phyloP scores from a whole-genome alignment of 2,113 vertebrate genomes.

The Podarcis cretensis region DNA sequence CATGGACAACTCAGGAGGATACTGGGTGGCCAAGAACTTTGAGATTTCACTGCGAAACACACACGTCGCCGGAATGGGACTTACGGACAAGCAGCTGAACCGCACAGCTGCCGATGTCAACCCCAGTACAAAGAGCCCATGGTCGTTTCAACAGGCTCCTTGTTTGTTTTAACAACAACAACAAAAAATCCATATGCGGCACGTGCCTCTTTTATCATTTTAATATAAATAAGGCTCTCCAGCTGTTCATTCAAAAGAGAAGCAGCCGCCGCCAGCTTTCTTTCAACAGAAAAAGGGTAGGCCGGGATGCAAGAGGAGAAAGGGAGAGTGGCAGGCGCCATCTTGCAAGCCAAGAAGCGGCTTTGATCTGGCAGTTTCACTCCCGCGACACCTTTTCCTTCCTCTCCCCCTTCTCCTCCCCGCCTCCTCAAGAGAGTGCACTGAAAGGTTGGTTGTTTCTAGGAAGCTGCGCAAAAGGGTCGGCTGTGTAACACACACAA shows the following conservation, averaged over 20 bases:
- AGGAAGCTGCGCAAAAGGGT: conserved; percentile 48
- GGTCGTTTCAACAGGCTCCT: conserved; percentile 27
- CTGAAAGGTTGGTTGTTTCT: conserved; percentile 65
- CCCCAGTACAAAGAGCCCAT: conserved; percentile 33
- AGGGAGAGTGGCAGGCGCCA: conserved; percentile 53
- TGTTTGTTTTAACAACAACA: conserved; percentile 20
- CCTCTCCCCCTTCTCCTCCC: neutral
- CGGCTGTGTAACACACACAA: conserved; percentile 67
- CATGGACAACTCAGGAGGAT: neutral
- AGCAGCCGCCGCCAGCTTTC: conserved; percentile 25
- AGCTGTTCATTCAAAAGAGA: conserved; percentile 48
- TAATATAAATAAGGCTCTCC: conserved; percentile 56
- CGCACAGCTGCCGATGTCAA: neutral
- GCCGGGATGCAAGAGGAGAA: neutral
- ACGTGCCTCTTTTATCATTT: conserved; percentile 64
- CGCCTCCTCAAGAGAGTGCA: conserved; percentile 46
- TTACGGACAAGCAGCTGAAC: conserved; percentile 16
- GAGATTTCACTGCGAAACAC: neutral
- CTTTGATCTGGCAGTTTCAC: conserved; percentile 70
- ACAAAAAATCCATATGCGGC: conserved; percentile 26
- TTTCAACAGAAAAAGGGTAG: conserved; percentile 47
- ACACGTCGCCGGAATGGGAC: neutral
- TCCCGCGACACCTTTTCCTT: conserved; percentile 59
- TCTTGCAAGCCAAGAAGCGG: conserved; percentile 54
- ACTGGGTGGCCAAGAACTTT: neutral